Percentiles rank a stretch among this genome's conserved stretches.
phyloP scores from a whole-genome alignment of 2,888 invertebrate genomes.

The Polydrusus tereticollis region DNA sequence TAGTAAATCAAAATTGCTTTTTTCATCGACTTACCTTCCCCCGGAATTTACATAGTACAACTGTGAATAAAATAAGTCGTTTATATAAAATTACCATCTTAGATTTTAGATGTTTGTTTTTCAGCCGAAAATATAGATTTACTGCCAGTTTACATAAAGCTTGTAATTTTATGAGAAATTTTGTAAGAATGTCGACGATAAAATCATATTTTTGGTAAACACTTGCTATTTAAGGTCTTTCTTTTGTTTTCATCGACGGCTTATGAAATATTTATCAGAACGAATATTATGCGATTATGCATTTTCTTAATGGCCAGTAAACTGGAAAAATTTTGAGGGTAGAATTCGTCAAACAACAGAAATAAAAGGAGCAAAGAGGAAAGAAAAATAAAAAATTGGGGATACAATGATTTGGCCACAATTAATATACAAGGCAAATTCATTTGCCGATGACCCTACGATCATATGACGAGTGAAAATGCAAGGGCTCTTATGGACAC shows the following conservation, averaged over 20 bases:
- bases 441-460: no score
- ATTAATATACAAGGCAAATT: no score
- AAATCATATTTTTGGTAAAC: constrained; percentile 42
- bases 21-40: background rate
- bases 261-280: constrained; percentile 47
- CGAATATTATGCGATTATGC: constrained; percentile 46
- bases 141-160: constrained; percentile 3
- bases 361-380: constrained; percentile 24
- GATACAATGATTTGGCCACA: no score
- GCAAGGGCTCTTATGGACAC: no score
- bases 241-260: constrained; percentile 38
- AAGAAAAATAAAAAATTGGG: constrained; percentile 35
- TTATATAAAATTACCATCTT: constrained; percentile 1
- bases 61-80: background rate
- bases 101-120: constrained; percentile 11
- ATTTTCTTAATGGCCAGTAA: constrained; percentile 40
- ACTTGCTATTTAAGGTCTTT: constrained; percentile 42
- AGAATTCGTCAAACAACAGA: constrained; percentile 35
- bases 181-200: constrained; percentile 32
- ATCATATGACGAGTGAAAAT: no score
- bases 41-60: background rate
- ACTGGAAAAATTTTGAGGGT: constrained; percentile 39
- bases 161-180: constrained; percentile 10
- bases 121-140: background rate
- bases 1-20: background rate